Evolutionary conservation across 2,113 vertebrate genomes (phyloP), one percentile per base, ranked within the genome.

Genomic region (Nothobranchius kuhntae): DNA sequence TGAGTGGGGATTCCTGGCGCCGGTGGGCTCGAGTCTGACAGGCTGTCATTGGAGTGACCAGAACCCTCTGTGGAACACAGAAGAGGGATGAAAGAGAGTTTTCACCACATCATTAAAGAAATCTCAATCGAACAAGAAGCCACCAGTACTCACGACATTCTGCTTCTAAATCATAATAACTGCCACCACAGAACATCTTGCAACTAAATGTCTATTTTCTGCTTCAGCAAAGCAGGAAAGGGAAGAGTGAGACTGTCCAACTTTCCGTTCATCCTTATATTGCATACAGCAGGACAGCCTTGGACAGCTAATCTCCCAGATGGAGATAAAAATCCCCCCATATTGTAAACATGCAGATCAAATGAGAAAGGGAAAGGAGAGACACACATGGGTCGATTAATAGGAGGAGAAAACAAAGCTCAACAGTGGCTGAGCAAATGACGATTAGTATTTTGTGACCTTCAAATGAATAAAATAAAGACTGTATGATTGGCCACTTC

Each of bases 21-120:
- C 30, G 94, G 90, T 0, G 95, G 93, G 78, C 94, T 96, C 76
- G 95, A 93, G 81, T 96, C 95, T 0, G 95, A 95, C 73, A 94
- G 89, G 0, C 94, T 95, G 82, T 97, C 96, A 2, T 89, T 96
- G 68, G 95, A 94, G 77, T 94, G 92, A 87, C 92, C 89, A 53
- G 94, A 92, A 36, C 94, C 93, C 88, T 97, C 96, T 96, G 84
- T n/a, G 62, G 45, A 79, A 15, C 35, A 55, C 13, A 81, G 35
- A 61, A 1, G n/a, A 35, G 68, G 14, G 11, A 6, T 26, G 21
- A 47, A 46, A 24, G 53, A 80, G 13, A 64, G 38, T 4, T 51
- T 66, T 70, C 0, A 48, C 55, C 9, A 74, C n/a, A 40, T 0
- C 0, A 64, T 59, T 3, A 45, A 63, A 63, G 13, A 65, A 58